These are phyloP conservation scores for Clistopyga incitator DNA, from an alignment of 2,888 invertebrate genomes.

Conservation along the genomic window DNA sequence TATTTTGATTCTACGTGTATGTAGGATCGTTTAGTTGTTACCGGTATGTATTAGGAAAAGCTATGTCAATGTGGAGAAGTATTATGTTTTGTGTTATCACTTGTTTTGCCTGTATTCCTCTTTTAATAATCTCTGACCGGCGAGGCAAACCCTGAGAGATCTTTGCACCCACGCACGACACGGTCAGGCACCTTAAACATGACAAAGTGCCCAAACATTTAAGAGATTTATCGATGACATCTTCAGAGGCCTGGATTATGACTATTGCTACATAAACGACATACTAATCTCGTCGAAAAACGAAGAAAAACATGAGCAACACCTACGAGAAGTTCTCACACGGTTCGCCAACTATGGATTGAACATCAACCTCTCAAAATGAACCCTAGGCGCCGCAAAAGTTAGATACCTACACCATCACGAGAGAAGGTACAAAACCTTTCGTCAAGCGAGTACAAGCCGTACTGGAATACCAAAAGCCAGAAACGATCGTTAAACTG, in stretches of 20 bases:
- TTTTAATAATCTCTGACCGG: too few species aligned
- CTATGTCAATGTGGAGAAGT: too few species aligned
- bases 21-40: too few species aligned
- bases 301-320: slow-evolving; percentile 41
- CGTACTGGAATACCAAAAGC: slow-evolving; percentile 57
- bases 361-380: slow-evolving; percentile 68
- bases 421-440: slow-evolving; percentile 61
- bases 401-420: slow-evolving; percentile 64
- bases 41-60: too few species aligned
- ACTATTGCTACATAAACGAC: slow-evolving; percentile 52
- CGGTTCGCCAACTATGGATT: slow-evolving; percentile 65
- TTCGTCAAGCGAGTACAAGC: slow-evolving; percentile 63
- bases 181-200: too few species aligned
- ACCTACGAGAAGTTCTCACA: slow-evolving; percentile 57
- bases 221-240: slow-evolving; percentile 72
- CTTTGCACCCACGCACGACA: too few species aligned
- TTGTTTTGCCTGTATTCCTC: too few species aligned
- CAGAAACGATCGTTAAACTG: slow-evolving; percentile 51
- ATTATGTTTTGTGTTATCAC: too few species aligned
- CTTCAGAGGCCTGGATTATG: slow-evolving; percentile 41
- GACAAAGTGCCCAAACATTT: slow-evolving; percentile 75
- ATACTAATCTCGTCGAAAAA: slow-evolving; percentile 44
- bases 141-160: too few species aligned
- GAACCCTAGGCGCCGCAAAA: slow-evolving; percentile 58
- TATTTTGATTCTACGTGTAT: too few species aligned